phyloP scores from a whole-genome alignment of 2,888 invertebrate genomes.

The Ophion ventricosus region DNA sequence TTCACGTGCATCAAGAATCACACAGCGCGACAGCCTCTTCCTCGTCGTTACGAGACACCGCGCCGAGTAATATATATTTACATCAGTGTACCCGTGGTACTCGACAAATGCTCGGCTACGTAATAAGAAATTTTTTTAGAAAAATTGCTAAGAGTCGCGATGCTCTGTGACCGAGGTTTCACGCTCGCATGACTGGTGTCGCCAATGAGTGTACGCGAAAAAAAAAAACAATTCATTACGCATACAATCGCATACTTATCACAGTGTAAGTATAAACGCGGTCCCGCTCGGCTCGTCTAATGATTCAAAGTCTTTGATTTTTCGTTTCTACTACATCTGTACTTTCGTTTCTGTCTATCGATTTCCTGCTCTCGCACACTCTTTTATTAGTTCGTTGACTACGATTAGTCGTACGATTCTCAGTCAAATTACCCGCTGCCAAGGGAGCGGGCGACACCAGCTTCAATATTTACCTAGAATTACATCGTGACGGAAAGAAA shows the following conservation, averaged over 20 bases:
- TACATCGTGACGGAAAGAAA: conserved; percentile 35
- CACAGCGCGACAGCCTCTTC: conserved; percentile 11
- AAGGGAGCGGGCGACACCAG: neutral
- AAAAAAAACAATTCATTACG: conserved; percentile 43
- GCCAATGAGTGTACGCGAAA: conserved; percentile 46
- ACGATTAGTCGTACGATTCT: conserved; percentile 59
- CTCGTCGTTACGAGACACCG: conserved; percentile 12
- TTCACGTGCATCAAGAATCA: neutral
- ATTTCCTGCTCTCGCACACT: neutral
- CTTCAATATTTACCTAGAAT: conserved; percentile 26
- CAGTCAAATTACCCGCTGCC: conserved; percentile 50
- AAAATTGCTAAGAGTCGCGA: conserved; percentile 50
- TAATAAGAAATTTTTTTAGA: conserved; percentile 59
- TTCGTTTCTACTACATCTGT: conserved; percentile 30
- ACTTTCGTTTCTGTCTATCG: conserved; percentile 22
- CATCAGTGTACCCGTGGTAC: neutral
- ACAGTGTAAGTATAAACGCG: conserved; percentile 78
- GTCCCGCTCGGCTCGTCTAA: conserved; percentile 70
- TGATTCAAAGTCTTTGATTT: conserved; percentile 62
- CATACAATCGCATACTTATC: conserved; percentile 80
- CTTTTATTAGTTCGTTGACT: conserved; percentile 36
- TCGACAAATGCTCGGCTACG: conserved; percentile 31
- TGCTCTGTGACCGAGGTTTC: neutral
- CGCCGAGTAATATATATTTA: neutral
- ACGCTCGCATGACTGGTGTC: conserved; percentile 3